These are phyloP conservation scores for Megaustenia siamemsis DNA, from an alignment of 2,888 invertebrate species.

Conservation along the genomic window DNA sequence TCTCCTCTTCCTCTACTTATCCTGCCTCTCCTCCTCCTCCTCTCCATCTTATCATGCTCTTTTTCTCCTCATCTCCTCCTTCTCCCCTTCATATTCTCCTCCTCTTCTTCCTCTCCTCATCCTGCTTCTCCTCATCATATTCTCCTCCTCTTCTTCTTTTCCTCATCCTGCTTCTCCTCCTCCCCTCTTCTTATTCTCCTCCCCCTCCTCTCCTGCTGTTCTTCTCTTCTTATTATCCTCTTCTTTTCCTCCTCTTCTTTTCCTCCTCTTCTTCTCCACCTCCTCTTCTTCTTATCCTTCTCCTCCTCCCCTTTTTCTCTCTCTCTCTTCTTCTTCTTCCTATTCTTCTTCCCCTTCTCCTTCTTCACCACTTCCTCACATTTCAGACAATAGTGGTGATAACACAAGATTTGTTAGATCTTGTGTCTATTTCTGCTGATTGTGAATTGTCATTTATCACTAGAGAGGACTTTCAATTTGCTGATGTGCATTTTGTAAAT, in stretches of 20 bases:
- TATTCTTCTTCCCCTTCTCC: too few relatives aligned
- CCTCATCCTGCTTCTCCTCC: conserved; percentile 17
- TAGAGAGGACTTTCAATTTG: too few relatives aligned
- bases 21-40: background rate
- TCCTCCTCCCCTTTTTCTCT: background rate
- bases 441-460: too few relatives aligned
- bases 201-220: background rate
- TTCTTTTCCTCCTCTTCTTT: background rate
- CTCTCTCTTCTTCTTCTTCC: background rate
- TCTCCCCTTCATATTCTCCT: conserved; percentile 11
- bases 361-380: too few relatives aligned
- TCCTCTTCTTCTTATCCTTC: background rate
- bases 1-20: background rate
- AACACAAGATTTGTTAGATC: too few relatives aligned
- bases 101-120: background rate
- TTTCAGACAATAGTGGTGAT: too few relatives aligned
- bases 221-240: background rate
- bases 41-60: background rate
- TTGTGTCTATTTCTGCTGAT: too few relatives aligned
- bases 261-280: background rate
- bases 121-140: background rate
- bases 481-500: too few relatives aligned
- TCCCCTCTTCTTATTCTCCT: background rate
- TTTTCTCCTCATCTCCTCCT: conserved; percentile 4
- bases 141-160: conserved; percentile 26